Evolutionary conservation across 2,113 vertebrate genomes (phyloP).

Genomic region (Coryphaenoides rupestris): DNA sequence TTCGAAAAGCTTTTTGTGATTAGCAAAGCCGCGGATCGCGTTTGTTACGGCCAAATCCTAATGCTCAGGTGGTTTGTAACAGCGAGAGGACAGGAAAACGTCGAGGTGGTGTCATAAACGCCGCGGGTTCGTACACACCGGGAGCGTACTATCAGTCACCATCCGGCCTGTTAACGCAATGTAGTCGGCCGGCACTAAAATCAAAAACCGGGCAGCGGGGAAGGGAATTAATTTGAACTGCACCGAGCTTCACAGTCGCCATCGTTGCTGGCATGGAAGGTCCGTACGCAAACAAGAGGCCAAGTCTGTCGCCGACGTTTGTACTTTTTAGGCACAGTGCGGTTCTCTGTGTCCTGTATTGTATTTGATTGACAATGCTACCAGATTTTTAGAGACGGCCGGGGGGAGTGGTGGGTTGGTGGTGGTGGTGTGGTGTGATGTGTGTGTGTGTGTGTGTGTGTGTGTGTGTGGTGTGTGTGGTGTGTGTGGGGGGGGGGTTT

Average conservation of each 20-base stretch:
- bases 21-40: neutral
- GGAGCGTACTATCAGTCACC: neutral
- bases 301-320: neutral
- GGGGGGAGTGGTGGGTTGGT: neutral
- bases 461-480: no score
- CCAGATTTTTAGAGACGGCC: slow-evolving; percentile 5
- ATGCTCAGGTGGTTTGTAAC: neutral
- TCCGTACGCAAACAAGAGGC: neutral
- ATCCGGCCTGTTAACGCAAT: neutral
- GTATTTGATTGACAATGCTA: neutral
- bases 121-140: neutral
- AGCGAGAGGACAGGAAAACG: neutral
- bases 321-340: neutral
- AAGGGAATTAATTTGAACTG: neutral
- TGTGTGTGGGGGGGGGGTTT: slow-evolving; percentile 49
- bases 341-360: neutral
- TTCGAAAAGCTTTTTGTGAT: neutral
- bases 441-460: no score
- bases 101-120: neutral
- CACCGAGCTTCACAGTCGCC: neutral
- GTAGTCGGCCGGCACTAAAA: neutral
- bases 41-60: neutral
- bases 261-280: neutral
- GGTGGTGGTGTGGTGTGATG: slow-evolving; percentile 47
- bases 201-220: neutral